Conservation (phyloP, 2,888 invertebrate species). For the Andrena marginata region DNA sequence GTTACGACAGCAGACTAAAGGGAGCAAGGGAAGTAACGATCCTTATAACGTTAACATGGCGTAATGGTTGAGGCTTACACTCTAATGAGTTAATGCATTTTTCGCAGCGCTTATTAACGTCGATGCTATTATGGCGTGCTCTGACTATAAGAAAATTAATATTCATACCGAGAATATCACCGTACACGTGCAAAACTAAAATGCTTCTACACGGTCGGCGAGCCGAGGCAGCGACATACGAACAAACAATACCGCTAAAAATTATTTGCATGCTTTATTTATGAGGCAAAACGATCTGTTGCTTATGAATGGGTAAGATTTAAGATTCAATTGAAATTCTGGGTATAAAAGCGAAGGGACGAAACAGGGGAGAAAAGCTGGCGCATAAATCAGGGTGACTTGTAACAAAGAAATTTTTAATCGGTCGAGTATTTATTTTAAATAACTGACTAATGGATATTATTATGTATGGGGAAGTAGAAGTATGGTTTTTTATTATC, state of each 20-base stretch:
- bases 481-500: no score
- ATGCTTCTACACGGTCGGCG: no score
- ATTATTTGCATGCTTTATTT: background rate
- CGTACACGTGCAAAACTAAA: slow-evolving; percentile 25
- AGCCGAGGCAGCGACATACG: background rate
- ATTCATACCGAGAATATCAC: slow-evolving; percentile 33
- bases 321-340: no score
- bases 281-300: no score
- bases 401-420: no score
- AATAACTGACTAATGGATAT: no score
- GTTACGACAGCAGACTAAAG: background rate
- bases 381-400: no score
- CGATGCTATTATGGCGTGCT: slow-evolving; percentile 35
- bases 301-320: no score
- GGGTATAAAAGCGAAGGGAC: no score
- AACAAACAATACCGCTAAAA: background rate
- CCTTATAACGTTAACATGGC: slow-evolving; percentile 23
- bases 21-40: slow-evolving; percentile 36
- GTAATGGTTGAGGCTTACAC: slow-evolving; percentile 9
- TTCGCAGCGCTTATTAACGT: slow-evolving; percentile 49
- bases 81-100: slow-evolving; percentile 64
- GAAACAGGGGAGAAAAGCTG: no score
- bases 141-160: slow-evolving; percentile 52
- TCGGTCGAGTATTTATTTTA: no score
- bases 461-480: no score